A percentile compares a stretch with the other conserved stretches of the same genome.
Evolutionary conservation across 2,888 invertebrate genomes (phyloP).

Genomic region (Gerris lacustris): DNA sequence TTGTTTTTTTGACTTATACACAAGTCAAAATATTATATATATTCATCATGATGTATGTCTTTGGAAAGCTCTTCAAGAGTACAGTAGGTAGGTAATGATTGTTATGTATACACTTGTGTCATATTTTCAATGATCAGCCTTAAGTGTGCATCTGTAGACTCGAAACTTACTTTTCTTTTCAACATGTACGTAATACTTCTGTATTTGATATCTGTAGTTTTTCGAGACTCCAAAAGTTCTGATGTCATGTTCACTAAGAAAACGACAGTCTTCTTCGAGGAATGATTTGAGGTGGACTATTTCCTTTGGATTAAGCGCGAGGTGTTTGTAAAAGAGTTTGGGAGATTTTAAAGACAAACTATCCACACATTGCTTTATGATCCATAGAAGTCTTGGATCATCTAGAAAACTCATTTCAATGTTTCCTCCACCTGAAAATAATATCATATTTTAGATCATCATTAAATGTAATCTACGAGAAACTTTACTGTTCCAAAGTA

Average conservation of each 20-base stretch:
- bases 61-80: too few species aligned
- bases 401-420: slow-evolving; percentile 6
- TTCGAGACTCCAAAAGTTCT: slow-evolving; percentile 7
- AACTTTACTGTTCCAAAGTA: too few species aligned
- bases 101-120: too few species aligned
- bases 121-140: too few species aligned
- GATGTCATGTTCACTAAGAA: slow-evolving; percentile 1
- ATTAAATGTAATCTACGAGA: too few species aligned
- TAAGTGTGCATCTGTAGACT: too few species aligned
- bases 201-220: not conserved
- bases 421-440: too few species aligned
- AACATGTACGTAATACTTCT: not conserved
- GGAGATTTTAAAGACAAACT: slow-evolving; percentile 7
- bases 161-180: not conserved
- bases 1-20: too few species aligned
- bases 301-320: slow-evolving; percentile 3
- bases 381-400: slow-evolving; percentile 2
- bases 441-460: too few species aligned
- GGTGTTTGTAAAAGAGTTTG: not conserved
- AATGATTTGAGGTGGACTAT: not conserved
- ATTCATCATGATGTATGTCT: too few species aligned
- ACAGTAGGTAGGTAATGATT: too few species aligned
- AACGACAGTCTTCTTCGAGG: slow-evolving; percentile 3
- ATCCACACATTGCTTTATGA: not conserved
- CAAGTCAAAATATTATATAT: too few species aligned